Percentiles rank a stretch among this genome's conserved stretches.
Evolutionary conservation across 2,113 vertebrate genomes (phyloP).

Genomic region (Alosa alosa): DNA sequence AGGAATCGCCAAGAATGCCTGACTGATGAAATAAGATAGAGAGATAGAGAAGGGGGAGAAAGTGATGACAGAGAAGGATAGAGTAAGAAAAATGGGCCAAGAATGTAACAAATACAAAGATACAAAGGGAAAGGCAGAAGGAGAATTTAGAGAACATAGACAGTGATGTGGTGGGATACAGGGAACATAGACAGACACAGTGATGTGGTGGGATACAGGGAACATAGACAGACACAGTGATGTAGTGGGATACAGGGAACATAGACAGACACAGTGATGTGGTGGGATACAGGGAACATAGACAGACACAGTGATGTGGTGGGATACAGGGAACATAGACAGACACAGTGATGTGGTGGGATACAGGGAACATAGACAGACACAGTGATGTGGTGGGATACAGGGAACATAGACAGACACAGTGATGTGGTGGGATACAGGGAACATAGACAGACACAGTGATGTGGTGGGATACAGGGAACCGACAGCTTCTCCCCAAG

Average conservation of each 20-base stretch:
- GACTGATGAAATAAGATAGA: conserved; percentile 52
- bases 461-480: not conserved
- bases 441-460: not conserved
- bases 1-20: conserved; percentile 59
- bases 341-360: not conserved
- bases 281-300: no score
- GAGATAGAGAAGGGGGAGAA: conserved; percentile 25
- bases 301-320: not conserved
- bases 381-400: not conserved
- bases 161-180: no score
- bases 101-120: not conserved
- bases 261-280: no score
- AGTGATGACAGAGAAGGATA: not conserved
- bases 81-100: not conserved
- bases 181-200: no score
- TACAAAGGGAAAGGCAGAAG: not conserved
- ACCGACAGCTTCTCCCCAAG: not conserved
- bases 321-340: not conserved
- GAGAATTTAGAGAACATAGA: not conserved
- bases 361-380: not conserved
- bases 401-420: not conserved
- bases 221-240: no score
- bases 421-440: not conserved
- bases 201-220: no score
- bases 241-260: no score